Base-by-base conservation (phyloP, 2,113 vertebrate genomes). In the Mastomys coucha region DNA sequence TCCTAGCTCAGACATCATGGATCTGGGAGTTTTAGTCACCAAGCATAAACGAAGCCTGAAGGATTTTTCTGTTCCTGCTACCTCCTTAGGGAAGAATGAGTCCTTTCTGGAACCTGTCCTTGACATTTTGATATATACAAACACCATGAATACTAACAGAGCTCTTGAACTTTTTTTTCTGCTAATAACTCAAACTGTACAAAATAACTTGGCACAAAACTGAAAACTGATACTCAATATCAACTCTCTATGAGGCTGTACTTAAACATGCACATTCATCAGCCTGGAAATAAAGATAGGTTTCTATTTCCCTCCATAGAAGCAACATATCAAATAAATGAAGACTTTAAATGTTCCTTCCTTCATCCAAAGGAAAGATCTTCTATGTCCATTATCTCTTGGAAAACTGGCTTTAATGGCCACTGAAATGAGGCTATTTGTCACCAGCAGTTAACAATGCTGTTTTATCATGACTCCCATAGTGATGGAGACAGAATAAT, bases 281-380 rank as follows among this genome's bases (percentile, higher is more conserved):
- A 75, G 28, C 78, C 73, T 96, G 20, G 53, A 95, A 95, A 94
- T 80, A 89, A 95, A 97, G n/a, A 58, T 2, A 42, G 63, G 53
- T 24, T 80, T 22, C 65, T 82, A 89, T 85, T 95, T 94, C 28
- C 5, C 39, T 94, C 16, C 31, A 49, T 51, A 87, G 85, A 85
- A 84, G 45, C 88, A 87, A 93, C 89, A 81, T 72, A 93, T 42
- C 76, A 90, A 92, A 90, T 26, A 65, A 51, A 89, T 28, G 11
- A 58, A 84, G 53, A 85, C 49, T 86, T 87, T 72, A 12, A 67
- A 94, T 14, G 49, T 28, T 39, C 5, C 6, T 58, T 11, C n/a
- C 26, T 22, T 51, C 16, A 91, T 81, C 1, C 51, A 92, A 88
- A 96, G n/a, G 39, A 93, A 86, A 4, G 60, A 92, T 80, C 70